Evolutionary conservation across 2,113 vertebrate species (phyloP).

Genomic region (Burhinus oedicnemus): DNA sequence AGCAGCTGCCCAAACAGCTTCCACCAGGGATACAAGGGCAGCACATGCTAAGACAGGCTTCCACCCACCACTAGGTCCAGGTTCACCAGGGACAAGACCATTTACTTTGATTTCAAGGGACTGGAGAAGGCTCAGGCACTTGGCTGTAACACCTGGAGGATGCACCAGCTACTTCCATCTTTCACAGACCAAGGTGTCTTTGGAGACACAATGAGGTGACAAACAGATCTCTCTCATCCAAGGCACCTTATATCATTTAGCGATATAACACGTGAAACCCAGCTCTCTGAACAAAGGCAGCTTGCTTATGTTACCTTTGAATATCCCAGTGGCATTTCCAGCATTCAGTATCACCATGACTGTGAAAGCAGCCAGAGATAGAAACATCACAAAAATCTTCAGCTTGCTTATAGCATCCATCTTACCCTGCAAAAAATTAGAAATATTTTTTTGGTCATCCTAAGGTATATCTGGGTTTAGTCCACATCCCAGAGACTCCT

Average conservation of each 20-base stretch:
- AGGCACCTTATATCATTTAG: not conserved
- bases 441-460: not conserved
- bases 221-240: not conserved
- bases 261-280: not conserved
- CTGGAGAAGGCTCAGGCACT: not conserved
- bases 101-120: not conserved
- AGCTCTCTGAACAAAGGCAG: not conserved
- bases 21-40: not conserved
- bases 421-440: not conserved
- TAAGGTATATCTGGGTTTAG: not conserved
- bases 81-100: not conserved
- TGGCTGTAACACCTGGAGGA: not conserved
- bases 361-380: not conserved
- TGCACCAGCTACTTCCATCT: not conserved
- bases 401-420: conserved; percentile 12
- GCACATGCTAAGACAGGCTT: not conserved
- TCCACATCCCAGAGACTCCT: not conserved
- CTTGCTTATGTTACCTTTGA: conserved; percentile 37
- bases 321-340: conserved; percentile 42
- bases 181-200: not conserved
- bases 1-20: not conserved
- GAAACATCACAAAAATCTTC: conserved; percentile 45
- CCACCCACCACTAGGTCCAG: not conserved
- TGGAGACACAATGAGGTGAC: not conserved
- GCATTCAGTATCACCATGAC: conserved; percentile 45